Evolutionary conservation across 2,113 vertebrate species (phyloP).

Genomic region (Platycercus adscitus): DNA sequence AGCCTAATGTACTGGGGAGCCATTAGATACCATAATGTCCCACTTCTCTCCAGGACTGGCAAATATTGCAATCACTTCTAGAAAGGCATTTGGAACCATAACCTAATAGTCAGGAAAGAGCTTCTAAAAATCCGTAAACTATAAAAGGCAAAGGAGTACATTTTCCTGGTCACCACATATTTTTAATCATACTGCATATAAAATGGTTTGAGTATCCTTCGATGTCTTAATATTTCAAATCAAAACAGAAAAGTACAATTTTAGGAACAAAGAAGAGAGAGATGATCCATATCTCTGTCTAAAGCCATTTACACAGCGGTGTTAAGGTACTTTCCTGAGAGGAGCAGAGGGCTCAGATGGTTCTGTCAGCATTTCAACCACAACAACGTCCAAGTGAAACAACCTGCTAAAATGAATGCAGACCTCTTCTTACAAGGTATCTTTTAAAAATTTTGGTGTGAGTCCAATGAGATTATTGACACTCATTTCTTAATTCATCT

Average conservation of each 20-base stretch:
- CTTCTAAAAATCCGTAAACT: not conserved
- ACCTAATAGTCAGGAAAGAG: not conserved
- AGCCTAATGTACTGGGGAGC: not conserved
- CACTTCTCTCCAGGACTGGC: not conserved
- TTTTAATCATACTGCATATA: not conserved
- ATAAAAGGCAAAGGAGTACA: not conserved
- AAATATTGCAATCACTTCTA: not conserved
- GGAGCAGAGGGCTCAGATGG: not conserved
- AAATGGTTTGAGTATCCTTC: not conserved
- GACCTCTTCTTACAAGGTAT: not conserved
- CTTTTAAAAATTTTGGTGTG: not conserved
- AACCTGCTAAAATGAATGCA: not conserved
- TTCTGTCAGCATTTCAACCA: not conserved
- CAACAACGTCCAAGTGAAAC: not conserved
- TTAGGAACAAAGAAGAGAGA: not conserved
- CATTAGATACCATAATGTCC: not conserved
- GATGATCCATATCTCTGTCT: not conserved
- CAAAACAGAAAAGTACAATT: not conserved
- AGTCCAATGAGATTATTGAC: not conserved
- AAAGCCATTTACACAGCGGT: not conserved
- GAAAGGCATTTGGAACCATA: not conserved
- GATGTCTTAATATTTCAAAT: not conserved
- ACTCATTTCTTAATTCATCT: not conserved
- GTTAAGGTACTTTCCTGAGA: not conserved
- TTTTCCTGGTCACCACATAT: not conserved